Conservation (phyloP, 2,888 invertebrate species). For the Heteromurus nitidus region DNA sequence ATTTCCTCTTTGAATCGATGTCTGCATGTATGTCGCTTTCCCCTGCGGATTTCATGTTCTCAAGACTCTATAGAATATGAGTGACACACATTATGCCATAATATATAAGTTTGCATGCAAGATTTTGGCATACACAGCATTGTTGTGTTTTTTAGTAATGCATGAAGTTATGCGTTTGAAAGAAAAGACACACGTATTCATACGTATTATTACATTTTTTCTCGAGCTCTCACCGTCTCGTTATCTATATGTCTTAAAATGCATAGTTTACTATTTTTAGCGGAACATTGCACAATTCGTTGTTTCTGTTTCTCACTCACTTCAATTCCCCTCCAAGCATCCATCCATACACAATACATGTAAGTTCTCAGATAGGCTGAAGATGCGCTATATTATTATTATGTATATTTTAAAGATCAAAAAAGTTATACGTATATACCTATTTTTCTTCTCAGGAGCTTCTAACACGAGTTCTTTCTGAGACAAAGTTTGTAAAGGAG, state of each 20-base stretch:
- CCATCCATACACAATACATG: background rate
- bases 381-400: slow-evolving; percentile 5
- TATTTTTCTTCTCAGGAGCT: slow-evolving; percentile 13
- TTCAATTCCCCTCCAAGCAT: too few relatives aligned
- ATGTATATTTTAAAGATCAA: slow-evolving; percentile 16
- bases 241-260: slow-evolving; percentile 31
- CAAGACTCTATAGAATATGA: background rate
- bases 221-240: background rate
- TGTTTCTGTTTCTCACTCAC: slow-evolving; percentile 47
- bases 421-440: background rate
- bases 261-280: slow-evolving; percentile 55
- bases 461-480: too few relatives aligned
- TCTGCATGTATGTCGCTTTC: background rate
- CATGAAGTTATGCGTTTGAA: slow-evolving; percentile 5
- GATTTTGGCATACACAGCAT: slow-evolving; percentile 48
- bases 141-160: slow-evolving; percentile 15
- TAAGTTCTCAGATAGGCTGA: background rate
- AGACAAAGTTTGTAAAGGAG: too few relatives aligned
- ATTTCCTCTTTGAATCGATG: background rate
- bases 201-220: background rate
- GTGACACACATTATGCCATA: background rate
- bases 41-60: background rate
- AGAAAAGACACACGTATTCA: background rate
- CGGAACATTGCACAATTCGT: slow-evolving; percentile 53
- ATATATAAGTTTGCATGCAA: slow-evolving; percentile 7